Conservation (phyloP, 1,140 invertebrate genomes). For the Stenopsyche tienmushanensis region DNA sequence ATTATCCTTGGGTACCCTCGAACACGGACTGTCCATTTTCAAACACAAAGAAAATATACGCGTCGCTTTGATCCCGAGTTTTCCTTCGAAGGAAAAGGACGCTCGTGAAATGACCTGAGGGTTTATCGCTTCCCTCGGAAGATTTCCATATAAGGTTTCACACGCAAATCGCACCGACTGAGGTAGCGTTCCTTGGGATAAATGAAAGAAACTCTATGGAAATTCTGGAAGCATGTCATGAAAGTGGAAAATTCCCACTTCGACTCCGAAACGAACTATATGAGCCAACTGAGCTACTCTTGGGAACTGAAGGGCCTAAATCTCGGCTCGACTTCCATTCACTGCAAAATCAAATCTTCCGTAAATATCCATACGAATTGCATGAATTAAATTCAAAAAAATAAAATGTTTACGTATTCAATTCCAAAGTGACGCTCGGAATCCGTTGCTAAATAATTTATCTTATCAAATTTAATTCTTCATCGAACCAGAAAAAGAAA, state of each 20-base stretch:
- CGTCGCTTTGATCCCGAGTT: constrained; percentile 22
- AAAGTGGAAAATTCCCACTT: no score
- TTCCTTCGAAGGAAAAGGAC: constrained; percentile 6
- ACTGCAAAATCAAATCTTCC: no score
- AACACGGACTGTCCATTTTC: constrained; percentile 27
- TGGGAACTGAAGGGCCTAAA: no score
- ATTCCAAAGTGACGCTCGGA: not conserved
- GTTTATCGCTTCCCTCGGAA: constrained; percentile 20
- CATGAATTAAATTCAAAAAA: no score
- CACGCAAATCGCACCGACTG: constrained; percentile 7
- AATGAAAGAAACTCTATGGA: not conserved
- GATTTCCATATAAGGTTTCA: constrained; percentile 17
- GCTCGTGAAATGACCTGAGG: constrained; percentile 18
- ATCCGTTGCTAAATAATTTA: not conserved
- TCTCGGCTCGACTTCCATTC: no score
- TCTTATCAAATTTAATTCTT: not conserved
- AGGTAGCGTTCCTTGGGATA: not conserved
- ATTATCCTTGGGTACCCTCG: constrained; percentile 4
- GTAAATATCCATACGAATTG: no score
- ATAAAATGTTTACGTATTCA: not conserved
- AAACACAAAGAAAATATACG: constrained; percentile 26
- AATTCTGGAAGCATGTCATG: no score
- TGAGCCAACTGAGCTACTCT: no score
- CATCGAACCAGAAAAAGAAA: not conserved
- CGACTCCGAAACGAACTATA: no score